Evolutionary conservation across 2,113 vertebrate species (phyloP).

Genomic region (Chelonoidis abingdonii): DNA sequence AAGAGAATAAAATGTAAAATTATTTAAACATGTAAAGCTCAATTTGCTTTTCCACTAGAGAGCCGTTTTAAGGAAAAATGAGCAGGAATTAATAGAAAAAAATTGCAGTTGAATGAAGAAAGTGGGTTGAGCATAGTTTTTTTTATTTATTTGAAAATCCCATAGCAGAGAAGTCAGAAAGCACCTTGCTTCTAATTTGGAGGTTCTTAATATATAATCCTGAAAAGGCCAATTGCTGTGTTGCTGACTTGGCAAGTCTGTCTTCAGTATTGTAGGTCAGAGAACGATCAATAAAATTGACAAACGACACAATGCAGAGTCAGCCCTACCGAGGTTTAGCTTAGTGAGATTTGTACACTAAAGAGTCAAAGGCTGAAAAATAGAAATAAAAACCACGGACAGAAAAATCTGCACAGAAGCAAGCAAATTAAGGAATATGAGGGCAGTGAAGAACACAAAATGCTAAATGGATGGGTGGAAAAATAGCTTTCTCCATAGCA

Average conservation of each 20-base stretch:
- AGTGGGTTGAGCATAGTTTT: conserved; percentile 12
- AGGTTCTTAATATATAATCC: conserved; percentile 39
- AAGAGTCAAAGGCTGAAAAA: conserved; percentile 39
- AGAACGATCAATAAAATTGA: conserved; percentile 71
- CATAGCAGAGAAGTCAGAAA: conserved; percentile 49
- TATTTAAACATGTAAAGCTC: conserved; percentile 46
- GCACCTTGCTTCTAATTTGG: conserved; percentile 58
- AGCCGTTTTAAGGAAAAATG: conserved; percentile 34
- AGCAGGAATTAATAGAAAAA: conserved; percentile 55
- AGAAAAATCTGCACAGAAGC: conserved; percentile 4
- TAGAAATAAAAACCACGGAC: conserved; percentile 19
- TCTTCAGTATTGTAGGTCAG: background rate
- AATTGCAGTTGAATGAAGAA: conserved; percentile 49
- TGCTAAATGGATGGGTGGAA: background rate
- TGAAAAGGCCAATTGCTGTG: background rate
- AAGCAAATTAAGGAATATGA: conserved; percentile 6
- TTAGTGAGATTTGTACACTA: conserved; percentile 22
- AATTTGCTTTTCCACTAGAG: conserved; percentile 54
- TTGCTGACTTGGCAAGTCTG: conserved; percentile 58
- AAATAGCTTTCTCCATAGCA: background rate
- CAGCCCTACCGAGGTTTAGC: conserved; percentile 59
- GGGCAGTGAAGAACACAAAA: conserved; percentile 27
- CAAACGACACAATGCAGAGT: conserved; percentile 65
- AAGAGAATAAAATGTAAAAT: conserved; percentile 47
- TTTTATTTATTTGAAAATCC: conserved; percentile 44